Percentiles rank a stretch among this genome's conserved stretches.
phyloP scores from a whole-genome alignment of 2,113 vertebrate species.

The Vulpes lagopus region DNA sequence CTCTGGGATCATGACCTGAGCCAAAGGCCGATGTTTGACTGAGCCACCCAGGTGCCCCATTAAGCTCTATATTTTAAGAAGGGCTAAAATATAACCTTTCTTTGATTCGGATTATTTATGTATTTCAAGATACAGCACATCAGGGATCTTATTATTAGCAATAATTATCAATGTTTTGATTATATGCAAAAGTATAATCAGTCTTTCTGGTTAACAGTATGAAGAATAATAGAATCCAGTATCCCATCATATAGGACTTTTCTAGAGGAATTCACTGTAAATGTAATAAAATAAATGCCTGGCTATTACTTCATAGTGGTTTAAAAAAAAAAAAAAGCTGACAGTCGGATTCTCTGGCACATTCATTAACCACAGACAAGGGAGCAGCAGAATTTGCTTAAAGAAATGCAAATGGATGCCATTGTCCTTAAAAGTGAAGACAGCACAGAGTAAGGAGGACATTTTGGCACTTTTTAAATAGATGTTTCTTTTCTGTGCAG shows the following conservation, averaged over 20 bases:
- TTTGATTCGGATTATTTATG: conserved; percentile 14
- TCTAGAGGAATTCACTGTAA: background rate
- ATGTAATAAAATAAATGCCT: background rate
- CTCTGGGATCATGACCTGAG: background rate
- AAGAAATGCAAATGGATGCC: background rate
- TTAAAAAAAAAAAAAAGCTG: background rate
- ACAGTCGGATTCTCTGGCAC: background rate
- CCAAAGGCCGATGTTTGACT: background rate
- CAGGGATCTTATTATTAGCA: background rate
- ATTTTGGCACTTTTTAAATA: background rate
- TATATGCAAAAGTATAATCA: background rate
- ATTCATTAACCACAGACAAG: background rate
- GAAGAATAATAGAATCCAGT: background rate
- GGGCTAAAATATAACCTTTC: background rate
- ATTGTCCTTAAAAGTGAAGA: background rate
- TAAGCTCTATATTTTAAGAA: background rate
- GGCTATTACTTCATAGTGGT: background rate
- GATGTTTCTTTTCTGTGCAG: background rate
- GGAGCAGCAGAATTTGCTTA: background rate
- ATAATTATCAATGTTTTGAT: background rate
- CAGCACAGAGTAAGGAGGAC: background rate
- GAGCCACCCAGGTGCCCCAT: background rate
- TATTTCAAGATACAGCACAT: conserved; percentile 22
- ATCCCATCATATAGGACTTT: background rate
- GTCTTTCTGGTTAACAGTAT: background rate